Evolutionary conservation across 2,797 vertebrate genomes (phyloP).

Genomic region (Acridotheres tristis): DNA sequence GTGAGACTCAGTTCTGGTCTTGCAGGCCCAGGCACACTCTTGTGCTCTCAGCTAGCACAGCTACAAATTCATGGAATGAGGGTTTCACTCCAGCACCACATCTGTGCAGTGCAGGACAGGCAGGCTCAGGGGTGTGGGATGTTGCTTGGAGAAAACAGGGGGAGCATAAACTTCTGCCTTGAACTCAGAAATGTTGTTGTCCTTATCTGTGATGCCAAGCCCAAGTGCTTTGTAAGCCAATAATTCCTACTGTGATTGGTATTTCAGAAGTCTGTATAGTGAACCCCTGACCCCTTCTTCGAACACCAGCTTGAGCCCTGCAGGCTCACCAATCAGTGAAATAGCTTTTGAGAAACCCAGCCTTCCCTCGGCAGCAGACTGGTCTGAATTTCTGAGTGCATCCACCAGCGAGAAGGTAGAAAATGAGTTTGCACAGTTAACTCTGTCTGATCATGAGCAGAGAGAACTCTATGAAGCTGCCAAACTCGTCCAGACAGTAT

Average conservation of each 20-base stretch:
- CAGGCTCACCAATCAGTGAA: constrained; percentile 87
- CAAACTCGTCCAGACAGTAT: constrained; percentile 96
- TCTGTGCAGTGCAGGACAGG: neutral
- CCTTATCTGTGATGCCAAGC: neutral
- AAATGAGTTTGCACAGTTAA: constrained; percentile 96
- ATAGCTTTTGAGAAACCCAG: constrained; percentile 87
- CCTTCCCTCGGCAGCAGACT: constrained; percentile 92
- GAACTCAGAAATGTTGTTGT: neutral
- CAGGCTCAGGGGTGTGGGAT: neutral
- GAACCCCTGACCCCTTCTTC: constrained; percentile 92
- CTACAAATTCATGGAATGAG: neutral
- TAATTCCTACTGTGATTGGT: constrained; percentile 40
- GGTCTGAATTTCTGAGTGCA: constrained; percentile 96
- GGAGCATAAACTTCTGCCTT: neutral
- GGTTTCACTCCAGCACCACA: neutral
- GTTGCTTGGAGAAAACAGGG: neutral
- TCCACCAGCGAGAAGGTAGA: constrained; percentile 96
- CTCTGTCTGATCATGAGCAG: constrained; percentile 97
- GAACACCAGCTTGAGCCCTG: constrained; percentile 93
- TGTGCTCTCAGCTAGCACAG: neutral
- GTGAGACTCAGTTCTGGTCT: neutral
- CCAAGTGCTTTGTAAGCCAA: neutral
- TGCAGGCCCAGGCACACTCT: neutral
- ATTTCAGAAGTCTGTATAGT: constrained; percentile 88
- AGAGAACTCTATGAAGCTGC: constrained; percentile 98